Base-by-base conservation (phyloP, 2,888 invertebrate species). In the Eupeodes latifasciatus region DNA sequence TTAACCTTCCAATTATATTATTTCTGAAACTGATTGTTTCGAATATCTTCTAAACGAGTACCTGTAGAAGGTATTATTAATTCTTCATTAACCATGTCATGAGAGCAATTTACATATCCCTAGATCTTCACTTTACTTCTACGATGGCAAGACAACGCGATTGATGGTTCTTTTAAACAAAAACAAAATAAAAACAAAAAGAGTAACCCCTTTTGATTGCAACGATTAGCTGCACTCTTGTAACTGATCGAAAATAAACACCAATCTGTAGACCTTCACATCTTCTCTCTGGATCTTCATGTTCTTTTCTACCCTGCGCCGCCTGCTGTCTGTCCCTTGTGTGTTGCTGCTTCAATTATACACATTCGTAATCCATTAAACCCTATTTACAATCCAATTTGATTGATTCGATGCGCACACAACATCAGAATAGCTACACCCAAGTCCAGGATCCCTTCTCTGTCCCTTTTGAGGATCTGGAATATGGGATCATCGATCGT, bases 281-380 rank as follows among this genome's bases (percentile, higher is more conserved):
- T 59, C 59, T 49, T 16, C 59, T 59, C 51, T n/a, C 49, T 49
- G 51, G 64, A 64, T 83, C 75, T 53, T 59, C 76, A 55, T 80
- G 36, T 27, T 36, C 40, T 40, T 44, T 16, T 7, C 53, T 40
- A 19, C 49, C 40, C 51, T 69, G 36, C 51, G 44, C 36, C 51
- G 44, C 36, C 62, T 62, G n/a, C 2, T 6, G 14, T n/a, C 27
- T 27, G 27, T 14, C 12, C 51, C 51, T 14, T 34, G 14, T 59
- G 10, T 36, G 47, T 76, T 72, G 27, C 72, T 59, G 27, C 72
- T 59, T 47, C 72, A 72, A 72, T 72, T 72, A 47, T 47, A 72
- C 61, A 61, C 80, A 83, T 84, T 84, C 84, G 87, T 87, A 87
- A 84, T 87, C 87, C 87, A 87, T 84, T 87, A 87, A 85, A 81